Evolutionary conservation across 1,140 invertebrate genomes (phyloP).

Genomic region (Mizuhopecten yessoensis): DNA sequence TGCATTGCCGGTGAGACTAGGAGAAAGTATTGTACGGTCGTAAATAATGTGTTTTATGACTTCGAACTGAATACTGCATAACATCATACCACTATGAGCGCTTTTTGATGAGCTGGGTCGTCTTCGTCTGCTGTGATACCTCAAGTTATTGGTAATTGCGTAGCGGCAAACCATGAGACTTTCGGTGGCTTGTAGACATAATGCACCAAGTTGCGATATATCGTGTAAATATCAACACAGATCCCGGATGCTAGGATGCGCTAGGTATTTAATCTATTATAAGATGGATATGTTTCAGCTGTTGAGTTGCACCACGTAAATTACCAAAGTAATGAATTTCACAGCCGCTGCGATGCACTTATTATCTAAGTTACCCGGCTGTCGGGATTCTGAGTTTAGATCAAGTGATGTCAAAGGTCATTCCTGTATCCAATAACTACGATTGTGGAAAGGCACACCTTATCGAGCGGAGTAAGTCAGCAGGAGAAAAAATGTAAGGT

Average conservation of each 20-base stretch:
- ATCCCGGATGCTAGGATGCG: background rate
- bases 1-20: background rate
- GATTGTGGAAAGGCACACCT: background rate
- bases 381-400: background rate
- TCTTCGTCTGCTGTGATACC: background rate
- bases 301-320: background rate
- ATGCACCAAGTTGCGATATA: background rate
- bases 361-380: background rate
- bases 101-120: background rate
- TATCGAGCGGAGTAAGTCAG: no score
- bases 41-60: background rate
- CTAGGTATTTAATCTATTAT: background rate
- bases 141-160: background rate
- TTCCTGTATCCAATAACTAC: background rate
- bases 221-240: background rate
- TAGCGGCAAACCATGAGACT: background rate
- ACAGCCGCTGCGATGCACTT: conserved; percentile 9
- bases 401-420: background rate
- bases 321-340: background rate
- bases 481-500: no score
- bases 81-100: background rate
- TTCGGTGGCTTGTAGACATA: background rate
- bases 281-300: background rate
- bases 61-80: background rate
- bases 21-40: background rate